These are phyloP conservation scores for Stomorhina lunata DNA, from an alignment of 2,888 invertebrate species.

Conservation along the genomic window DNA sequence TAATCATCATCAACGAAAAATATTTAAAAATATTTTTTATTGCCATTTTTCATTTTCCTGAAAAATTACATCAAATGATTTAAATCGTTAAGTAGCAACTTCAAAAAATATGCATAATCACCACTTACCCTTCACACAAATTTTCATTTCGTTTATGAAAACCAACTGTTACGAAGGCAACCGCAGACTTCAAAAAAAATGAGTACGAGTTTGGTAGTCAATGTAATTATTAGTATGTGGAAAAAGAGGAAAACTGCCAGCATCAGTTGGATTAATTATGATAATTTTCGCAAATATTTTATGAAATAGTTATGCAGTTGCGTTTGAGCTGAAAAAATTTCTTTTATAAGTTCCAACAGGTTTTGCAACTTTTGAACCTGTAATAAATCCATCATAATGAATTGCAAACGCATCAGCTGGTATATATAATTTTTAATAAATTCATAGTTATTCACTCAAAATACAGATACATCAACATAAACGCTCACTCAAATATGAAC, in stretches of 20 bases:
- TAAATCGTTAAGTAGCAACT: too few species aligned
- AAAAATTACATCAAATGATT: too few species aligned
- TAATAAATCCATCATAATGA: conserved; percentile 43
- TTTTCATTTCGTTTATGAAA: too few species aligned
- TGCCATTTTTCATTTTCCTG: too few species aligned
- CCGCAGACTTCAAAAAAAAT: background rate
- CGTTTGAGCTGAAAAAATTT: background rate
- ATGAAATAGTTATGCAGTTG: background rate
- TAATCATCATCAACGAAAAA: too few species aligned
- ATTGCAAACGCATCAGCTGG: conserved; percentile 17
- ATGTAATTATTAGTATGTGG: background rate
- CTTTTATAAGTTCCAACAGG: background rate
- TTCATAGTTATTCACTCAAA: too few species aligned
- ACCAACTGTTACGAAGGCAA: too few species aligned
- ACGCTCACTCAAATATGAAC: background rate
- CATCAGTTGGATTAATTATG: conserved; percentile 21
- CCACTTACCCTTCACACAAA: too few species aligned
- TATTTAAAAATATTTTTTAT: too few species aligned
- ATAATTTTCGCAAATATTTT: conserved; percentile 18
- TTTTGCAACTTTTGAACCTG: conserved; percentile 3
- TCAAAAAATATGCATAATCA: too few species aligned
- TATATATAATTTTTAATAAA: conserved; percentile 29
- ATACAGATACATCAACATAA: too few species aligned
- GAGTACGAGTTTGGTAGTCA: background rate
- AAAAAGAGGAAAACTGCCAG: background rate